These are phyloP conservation scores for Synanthedon myopaeformis DNA, from an alignment of 2,888 invertebrate species.

Conservation along the genomic window DNA sequence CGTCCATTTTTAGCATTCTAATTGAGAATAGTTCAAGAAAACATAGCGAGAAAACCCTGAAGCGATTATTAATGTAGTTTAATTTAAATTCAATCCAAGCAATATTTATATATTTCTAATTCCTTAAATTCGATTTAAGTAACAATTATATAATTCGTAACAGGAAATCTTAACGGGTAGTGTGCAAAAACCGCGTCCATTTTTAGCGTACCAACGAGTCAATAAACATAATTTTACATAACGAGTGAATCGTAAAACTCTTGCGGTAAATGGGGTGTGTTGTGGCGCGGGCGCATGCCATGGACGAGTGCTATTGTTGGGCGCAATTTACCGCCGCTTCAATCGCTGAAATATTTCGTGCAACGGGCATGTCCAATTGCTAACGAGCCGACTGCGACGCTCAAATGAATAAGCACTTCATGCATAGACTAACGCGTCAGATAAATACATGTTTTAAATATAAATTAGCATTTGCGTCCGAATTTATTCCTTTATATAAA, in stretches of 20 bases:
- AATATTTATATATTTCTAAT: slow-evolving; percentile 25
- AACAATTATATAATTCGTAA: slow-evolving; percentile 12
- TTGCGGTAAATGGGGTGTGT: slow-evolving; percentile 52
- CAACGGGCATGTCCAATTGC: slow-evolving; percentile 69
- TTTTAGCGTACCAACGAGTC: slow-evolving; percentile 5
- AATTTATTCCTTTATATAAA: slow-evolving; percentile 8
- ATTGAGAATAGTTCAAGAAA: too few relatives aligned
- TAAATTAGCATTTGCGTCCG: slow-evolving; percentile 6
- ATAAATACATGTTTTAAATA: slow-evolving; percentile 10
- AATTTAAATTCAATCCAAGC: slow-evolving; percentile 23
- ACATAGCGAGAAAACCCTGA: too few relatives aligned
- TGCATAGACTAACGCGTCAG: slow-evolving; percentile 37
- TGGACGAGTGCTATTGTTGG: slow-evolving; percentile 56
- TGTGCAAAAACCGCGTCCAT: neutral
- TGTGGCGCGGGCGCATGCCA: slow-evolving; percentile 23
- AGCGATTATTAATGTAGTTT: slow-evolving; percentile 14
- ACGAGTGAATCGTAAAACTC: slow-evolving; percentile 62
- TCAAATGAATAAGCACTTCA: slow-evolving; percentile 66
- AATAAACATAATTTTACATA: slow-evolving; percentile 54
- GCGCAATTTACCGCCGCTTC: slow-evolving; percentile 65
- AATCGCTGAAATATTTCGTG: slow-evolving; percentile 71
- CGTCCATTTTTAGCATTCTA: neutral
- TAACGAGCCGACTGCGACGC: slow-evolving; percentile 66
- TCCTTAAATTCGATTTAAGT: too few relatives aligned
- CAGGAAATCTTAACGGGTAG: slow-evolving; percentile 12